Evolutionary conservation across 1,140 invertebrate genomes (phyloP), one percentile per base, ranked within the genome.

Genomic region (Dreissena polymorpha): DNA sequence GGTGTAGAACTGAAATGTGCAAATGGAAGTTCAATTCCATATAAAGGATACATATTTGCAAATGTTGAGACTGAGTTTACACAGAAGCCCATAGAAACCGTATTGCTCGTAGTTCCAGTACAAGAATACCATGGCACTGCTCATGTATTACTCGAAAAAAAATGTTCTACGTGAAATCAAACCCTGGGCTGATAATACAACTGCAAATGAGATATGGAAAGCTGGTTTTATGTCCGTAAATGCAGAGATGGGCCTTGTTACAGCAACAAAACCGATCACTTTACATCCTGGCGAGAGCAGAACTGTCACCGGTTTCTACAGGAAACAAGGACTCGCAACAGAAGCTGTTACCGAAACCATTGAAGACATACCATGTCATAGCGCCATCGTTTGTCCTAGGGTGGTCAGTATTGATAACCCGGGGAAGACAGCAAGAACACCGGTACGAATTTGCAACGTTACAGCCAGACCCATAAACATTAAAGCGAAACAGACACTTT

Each of bases 381-480:
- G 25, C 13, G 10, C 65, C 7, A 51, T 25, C 0, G 64, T 83
- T 12, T 82, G 84, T 68, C 84, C 81, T 29, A 67, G 85, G 57
- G 85, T 86, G 49, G 65, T 86, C n/a, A 25, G n/a, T 16, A 13
- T 86, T 10, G 64, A 50, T 14, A 23, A 65, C n/a, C 21, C 63
- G 18, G 68, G 50, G 18, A 60, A 67, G 10, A 74, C 29, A 27
- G 39, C 71, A 21, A 78, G 71, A 63, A 23, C 79, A 5, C 85
- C 80, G 12, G 81, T 79, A 16, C 53, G 81, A 0, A 68, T 83
- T 2, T 86, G 71, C 55, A 86, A 86, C 68, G 12, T 83, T 18
- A 73, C 85, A 50, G 80, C 80, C 16, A 63, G 51, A 25, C n/a
- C 60, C 23, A 27, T 86, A 10, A 21, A 67, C 16, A 73, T 81